Percentiles rank a stretch among this genome's conserved stretches.
Evolutionary conservation across 2,113 vertebrate genomes (phyloP).

Genomic region (Chionomys nivalis): DNA sequence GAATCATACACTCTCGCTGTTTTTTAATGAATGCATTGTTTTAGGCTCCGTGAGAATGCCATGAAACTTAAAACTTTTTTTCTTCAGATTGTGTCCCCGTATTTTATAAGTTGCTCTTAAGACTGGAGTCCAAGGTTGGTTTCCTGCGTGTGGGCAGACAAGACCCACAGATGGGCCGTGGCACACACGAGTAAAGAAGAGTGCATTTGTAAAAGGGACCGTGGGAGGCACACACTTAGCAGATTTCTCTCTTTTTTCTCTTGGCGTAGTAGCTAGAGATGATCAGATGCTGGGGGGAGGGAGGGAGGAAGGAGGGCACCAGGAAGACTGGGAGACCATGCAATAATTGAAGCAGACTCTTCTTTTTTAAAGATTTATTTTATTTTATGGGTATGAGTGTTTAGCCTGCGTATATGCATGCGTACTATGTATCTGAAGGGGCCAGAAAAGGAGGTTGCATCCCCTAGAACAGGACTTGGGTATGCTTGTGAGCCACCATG

Average conservation of each 20-base stretch:
- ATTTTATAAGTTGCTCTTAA: background rate
- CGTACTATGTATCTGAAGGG: background rate
- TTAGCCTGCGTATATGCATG: background rate
- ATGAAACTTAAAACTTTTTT: background rate
- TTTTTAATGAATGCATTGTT: slow-evolving; percentile 63
- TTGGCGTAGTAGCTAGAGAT: slow-evolving; percentile 15
- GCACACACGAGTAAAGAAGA: background rate
- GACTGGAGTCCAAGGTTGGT: background rate
- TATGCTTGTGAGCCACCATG: background rate
- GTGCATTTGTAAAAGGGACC: background rate
- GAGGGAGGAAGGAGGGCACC: background rate
- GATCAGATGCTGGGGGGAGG: background rate
- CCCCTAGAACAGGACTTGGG: background rate
- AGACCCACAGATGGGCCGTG: slow-evolving; percentile 1
- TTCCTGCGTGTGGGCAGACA: slow-evolving; percentile 22
- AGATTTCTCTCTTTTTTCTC: slow-evolving; percentile 48
- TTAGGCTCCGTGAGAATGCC: slow-evolving; percentile 37
- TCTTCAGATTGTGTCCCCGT: background rate
- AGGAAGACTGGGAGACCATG: background rate
- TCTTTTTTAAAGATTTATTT: background rate
- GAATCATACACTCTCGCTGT: slow-evolving; percentile 38
- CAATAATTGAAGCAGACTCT: background rate
- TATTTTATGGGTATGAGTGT: background rate
- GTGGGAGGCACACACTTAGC: slow-evolving; percentile 38
- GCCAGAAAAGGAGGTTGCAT: background rate